These are phyloP conservation scores for Psittacula echo DNA, from an alignment of 2,797 vertebrate species.

Conservation along the genomic window DNA sequence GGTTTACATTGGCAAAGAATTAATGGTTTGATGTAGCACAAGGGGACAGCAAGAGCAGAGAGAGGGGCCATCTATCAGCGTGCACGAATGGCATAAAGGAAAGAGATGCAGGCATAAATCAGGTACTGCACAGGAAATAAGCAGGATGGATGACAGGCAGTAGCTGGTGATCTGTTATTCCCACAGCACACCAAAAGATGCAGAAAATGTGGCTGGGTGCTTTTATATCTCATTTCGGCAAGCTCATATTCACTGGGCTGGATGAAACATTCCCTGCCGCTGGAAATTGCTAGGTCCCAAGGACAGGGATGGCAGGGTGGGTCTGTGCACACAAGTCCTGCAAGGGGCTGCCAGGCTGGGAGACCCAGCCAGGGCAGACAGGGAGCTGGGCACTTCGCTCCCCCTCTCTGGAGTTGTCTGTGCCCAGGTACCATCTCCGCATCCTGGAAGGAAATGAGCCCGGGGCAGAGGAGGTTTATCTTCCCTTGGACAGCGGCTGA, in stretches of 20 bases:
- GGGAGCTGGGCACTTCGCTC: not conserved
- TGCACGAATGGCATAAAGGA: constrained; percentile 26
- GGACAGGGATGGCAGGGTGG: not conserved
- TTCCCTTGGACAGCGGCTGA: not conserved
- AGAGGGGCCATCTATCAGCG: constrained; percentile 58
- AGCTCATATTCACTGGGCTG: accelerated
- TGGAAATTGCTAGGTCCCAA: not conserved
- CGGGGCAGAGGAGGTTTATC: not conserved
- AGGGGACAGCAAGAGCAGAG: constrained; percentile 59
- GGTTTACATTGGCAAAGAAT: constrained; percentile 68
- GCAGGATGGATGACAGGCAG: constrained; percentile 53
- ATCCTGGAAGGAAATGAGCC: not conserved
- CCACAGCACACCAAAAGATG: not conserved
- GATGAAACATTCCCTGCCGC: not conserved
- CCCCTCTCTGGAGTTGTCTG: not conserved
- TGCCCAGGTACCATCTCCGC: not conserved
- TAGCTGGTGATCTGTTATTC: constrained; percentile 54
- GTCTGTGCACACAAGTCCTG: accelerated
- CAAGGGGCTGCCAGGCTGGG: not conserved
- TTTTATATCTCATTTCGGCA: not conserved
- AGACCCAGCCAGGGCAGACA: not conserved
- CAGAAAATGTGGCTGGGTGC: constrained; percentile 18
- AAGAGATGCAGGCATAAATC: constrained; percentile 53
- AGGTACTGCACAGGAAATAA: constrained; percentile 39
- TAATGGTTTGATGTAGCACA: constrained; percentile 54